Base-by-base conservation (phyloP, 1,140 invertebrate genomes). In the Atta colombica region DNA sequence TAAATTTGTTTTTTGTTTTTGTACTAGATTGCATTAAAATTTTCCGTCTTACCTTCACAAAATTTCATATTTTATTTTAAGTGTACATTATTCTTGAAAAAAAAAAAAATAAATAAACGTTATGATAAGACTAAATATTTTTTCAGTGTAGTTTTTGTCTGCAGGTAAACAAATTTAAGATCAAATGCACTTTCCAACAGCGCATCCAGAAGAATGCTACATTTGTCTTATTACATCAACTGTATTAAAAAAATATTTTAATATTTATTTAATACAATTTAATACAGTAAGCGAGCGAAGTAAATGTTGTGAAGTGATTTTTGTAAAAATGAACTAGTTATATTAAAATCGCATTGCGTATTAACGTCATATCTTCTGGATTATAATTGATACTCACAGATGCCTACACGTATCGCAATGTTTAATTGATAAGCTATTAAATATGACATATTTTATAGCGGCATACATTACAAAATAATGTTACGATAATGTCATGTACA, bases 401-500 rank as follows among this genome's bases (percentile, higher is more conserved):
- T 45, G 8, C 2, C 39, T 7, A 35, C 6, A 35, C 6, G n/a
- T n/a, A 78, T 78, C 28, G 28, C 21, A 35, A 51, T 84, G 18
- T 84, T 61, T 75, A 84, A 84, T 74, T 61, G 58, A 61, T n/a
- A 49, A 84, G 39, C 16, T 10, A 74, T 84, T 61, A 74, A 84
- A 51, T 75, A 51, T 61, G 51, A 58, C 21, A 21, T 16, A 45
- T 18, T 72, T 21, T 31, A 75, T 61, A 49, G 25, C 25, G 31
- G 49, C 8, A 39, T 14, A 66, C 65, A n/a, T 49, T 25, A 68
- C 21, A 61, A 74, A 71, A 72, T 84, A 74, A 82, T 60, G 1
- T n/a, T 49, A 49, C 6, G n/a, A 10, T 53, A 72, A 74, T 74
- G 63, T 75, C 53, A 16, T 35, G n/a, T 60, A 39, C 39, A 60